Base-by-base conservation (phyloP, 2,113 vertebrate genomes). In the Siniperca chuatsi region DNA sequence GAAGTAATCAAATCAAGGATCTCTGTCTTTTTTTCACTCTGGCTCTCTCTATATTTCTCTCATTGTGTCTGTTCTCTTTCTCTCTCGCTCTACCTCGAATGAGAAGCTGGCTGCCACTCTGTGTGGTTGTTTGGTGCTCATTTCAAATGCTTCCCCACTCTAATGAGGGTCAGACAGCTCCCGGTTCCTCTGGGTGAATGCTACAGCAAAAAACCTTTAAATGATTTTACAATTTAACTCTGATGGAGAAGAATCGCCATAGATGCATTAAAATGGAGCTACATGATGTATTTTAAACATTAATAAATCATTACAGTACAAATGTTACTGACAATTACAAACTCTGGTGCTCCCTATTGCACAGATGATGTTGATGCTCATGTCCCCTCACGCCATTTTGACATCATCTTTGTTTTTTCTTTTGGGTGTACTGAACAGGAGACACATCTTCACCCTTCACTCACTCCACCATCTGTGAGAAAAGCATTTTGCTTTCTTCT, bases 1-100 rank as follows among this genome's bases (percentile, higher is more conserved):
- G 86, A 90, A 93, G 81, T 93, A 91, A 94, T 94, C 87, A 92
- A 92, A 94, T 94, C 85, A 91, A 79, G 60, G 33, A 81, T 44
- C 72, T 44, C 72, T 80, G 29, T 29, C 81, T 68, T 29, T 85
- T 71, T 55, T 44, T 35, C n/a, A 61, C 33, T 71, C 6, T 52
- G 4, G 0, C 42, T 69, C 48, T 25, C 48, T 78, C 73, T 78
- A 33, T 83, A 35, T 69, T 74, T 81, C 21, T 75, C 64, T 52
- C 55, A 9, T 9, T 42, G 42, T 62, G 35, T 61, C 61, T 66
- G 37, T 71, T 40, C 61, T 64, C 44, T 61, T 69, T 71, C 2
- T 57, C 54, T 72, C 40, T 35, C 50, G 55, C 82, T 82, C 84
- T 60, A 44, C 60, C 81, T 86, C 80, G 89, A 93, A 93, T 91